These are phyloP conservation scores for Siderastrea radians DNA, from an alignment of 92 coral and sea anemone genomes.

Conservation along the genomic window DNA sequence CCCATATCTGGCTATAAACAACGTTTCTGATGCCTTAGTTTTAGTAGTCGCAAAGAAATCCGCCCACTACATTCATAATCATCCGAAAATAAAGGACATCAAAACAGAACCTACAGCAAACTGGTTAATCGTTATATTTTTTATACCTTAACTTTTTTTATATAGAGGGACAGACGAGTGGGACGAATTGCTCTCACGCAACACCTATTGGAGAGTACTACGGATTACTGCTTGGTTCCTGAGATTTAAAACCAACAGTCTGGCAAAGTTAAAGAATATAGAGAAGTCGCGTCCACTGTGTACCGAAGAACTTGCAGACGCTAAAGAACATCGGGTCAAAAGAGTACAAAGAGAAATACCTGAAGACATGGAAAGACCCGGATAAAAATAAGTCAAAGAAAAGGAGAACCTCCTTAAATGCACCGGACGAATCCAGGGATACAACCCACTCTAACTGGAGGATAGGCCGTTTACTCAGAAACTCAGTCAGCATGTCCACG, in stretches of 20 bases:
- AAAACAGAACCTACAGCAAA: too few species aligned
- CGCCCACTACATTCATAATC: too few species aligned
- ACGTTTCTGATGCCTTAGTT: too few species aligned
- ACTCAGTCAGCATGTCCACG: slow-evolving; percentile 41
- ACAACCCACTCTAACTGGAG: slow-evolving; percentile 52
- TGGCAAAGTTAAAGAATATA: slow-evolving; percentile 10
- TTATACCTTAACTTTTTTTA: too few species aligned
- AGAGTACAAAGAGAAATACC: slow-evolving; percentile 31
- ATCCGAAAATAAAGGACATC: too few species aligned
- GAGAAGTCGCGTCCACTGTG: slow-evolving; percentile 46
- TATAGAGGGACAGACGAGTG: slow-evolving; percentile 56
- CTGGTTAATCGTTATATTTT: too few species aligned
- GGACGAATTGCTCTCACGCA: slow-evolving; percentile 35
- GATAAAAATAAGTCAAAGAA: slow-evolving; percentile 48
- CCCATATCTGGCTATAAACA: too few species aligned
- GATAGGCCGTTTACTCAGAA: slow-evolving; percentile 34
- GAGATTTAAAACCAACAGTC: slow-evolving; percentile 56
- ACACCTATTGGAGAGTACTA: slow-evolving; percentile 38
- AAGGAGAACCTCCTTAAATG: slow-evolving; percentile 51
- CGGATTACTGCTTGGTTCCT: slow-evolving; percentile 64
- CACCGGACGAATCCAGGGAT: slow-evolving; percentile 58
- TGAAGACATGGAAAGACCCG: slow-evolving; percentile 33
- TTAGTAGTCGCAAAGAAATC: too few species aligned
- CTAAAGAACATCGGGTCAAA: slow-evolving; percentile 40
- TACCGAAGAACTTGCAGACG: slow-evolving; percentile 47